Base-by-base conservation (phyloP, 1,140 invertebrate genomes). In the Drosophila lini region DNA sequence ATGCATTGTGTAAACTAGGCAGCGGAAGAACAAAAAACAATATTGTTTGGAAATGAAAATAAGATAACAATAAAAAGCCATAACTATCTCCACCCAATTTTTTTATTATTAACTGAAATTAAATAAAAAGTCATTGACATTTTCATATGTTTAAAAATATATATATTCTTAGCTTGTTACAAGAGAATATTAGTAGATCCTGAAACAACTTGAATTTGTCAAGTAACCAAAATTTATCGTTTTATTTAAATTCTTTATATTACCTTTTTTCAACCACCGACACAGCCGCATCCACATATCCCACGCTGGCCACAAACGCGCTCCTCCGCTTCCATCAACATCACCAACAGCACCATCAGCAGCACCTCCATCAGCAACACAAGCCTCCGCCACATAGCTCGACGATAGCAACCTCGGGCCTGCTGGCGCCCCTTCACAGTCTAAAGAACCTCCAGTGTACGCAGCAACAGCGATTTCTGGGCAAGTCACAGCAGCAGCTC, bases 251-350 rank as follows among this genome's bases (percentile, higher is more conserved):
- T 19, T 45, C 6, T 1, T 22, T 22, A n/a, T 3, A 15, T 36
- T 22, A 11, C 3, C 2, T 34, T 22, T 40, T 40, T 10, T 15
- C 9, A 45, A 31, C 13, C 19, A 28, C 0, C 6, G 5, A 11
- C 16, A 48, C 19, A 85, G 80, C 45, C 13, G 15, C 68, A 25
- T 44, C 79, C 48, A 42, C 71, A 22, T 91, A 80, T 58, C 83
- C 89, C 22, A 63, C 81, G n/a, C 42, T 91, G 55, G 79, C 90
- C 11, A 82, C 89, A 0, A 81, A 81, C 13, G 78, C 89, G 0
- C 59, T 91, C 2, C 52, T 91, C n/a, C 81, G 89, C 9, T 86
- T 91, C 45, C 89, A 91, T 75, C 89, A 91, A 28, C 81, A 90
- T 41, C 84, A 89, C n/a, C 64, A 81, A 11, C 81, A 84, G 10